Conservation (phyloP, 2,888 invertebrate genomes). For the Biston betularia region DNA sequence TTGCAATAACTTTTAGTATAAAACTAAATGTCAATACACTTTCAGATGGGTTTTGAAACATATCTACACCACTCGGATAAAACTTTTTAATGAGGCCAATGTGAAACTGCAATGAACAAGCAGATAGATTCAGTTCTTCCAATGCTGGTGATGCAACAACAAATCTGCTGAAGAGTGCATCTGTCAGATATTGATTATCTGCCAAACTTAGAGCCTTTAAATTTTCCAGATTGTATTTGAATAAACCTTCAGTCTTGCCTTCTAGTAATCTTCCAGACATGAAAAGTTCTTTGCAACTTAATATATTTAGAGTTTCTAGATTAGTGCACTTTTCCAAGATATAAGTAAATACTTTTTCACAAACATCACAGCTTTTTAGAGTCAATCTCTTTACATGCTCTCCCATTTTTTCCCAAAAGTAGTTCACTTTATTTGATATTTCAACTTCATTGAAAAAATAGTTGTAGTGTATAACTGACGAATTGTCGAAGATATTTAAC, state of each 20-base stretch:
- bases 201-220: slow-evolving; percentile 87
- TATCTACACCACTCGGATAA: slow-evolving; percentile 82
- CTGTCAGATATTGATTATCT: slow-evolving; percentile 90
- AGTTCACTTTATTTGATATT: slow-evolving; percentile 77
- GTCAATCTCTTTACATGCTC: slow-evolving; percentile 83
- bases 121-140: slow-evolving; percentile 87
- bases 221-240: slow-evolving; percentile 76
- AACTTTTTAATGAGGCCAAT: slow-evolving; percentile 88
- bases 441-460: slow-evolving; percentile 85
- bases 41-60: slow-evolving; percentile 85
- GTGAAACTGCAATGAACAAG: slow-evolving; percentile 90
- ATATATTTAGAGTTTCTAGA: slow-evolving; percentile 86
- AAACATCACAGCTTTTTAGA: slow-evolving; percentile 87
- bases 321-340: slow-evolving; percentile 86
- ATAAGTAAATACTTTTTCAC: slow-evolving; percentile 87
- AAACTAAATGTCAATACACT: slow-evolving; percentile 90
- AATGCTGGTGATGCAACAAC: slow-evolving; percentile 86
- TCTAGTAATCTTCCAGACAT: slow-evolving; percentile 91
- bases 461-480: slow-evolving; percentile 74
- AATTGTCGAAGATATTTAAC: slow-evolving; percentile 73
- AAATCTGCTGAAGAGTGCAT: slow-evolving; percentile 90
- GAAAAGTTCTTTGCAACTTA: slow-evolving; percentile 89
- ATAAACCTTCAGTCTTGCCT: slow-evolving; percentile 83
- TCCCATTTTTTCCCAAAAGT: slow-evolving; percentile 87
- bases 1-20: slow-evolving; percentile 85